These are phyloP conservation scores for Pollimyrus isidori DNA, from an alignment of 2,113 vertebrate genomes.

Conservation along the genomic window DNA sequence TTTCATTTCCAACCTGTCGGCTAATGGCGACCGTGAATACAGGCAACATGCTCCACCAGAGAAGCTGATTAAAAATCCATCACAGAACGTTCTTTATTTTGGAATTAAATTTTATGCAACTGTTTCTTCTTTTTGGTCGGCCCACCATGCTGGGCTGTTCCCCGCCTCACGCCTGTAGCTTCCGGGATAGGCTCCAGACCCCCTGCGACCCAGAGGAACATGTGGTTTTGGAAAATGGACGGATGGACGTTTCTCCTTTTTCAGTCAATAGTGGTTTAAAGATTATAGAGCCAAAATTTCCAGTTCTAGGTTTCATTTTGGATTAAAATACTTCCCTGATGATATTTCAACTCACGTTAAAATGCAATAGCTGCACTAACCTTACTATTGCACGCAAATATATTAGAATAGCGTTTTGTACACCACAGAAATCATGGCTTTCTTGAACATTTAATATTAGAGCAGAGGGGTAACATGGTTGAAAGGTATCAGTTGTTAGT, in stretches of 20 bases:
- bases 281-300: constrained; percentile 27
- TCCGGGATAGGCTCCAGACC: too few species aligned
- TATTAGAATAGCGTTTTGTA: background rate
- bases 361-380: background rate
- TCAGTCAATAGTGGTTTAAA: constrained; percentile 35
- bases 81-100: constrained; percentile 31
- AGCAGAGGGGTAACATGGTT: background rate
- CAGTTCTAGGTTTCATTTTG: constrained; percentile 28
- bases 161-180: too few species aligned
- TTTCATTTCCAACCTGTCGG: constrained; percentile 28
- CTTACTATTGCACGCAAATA: too few species aligned
- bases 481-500: background rate
- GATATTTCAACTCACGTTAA: constrained; percentile 33
- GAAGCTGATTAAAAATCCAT: constrained; percentile 34
- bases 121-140: constrained; percentile 6
- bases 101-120: constrained; percentile 39
- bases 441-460: background rate
- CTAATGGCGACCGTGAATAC: constrained; percentile 22
- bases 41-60: constrained; percentile 29
- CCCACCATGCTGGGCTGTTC: too few species aligned
- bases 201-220: too few species aligned
- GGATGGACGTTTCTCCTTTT: constrained; percentile 5
- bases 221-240: too few species aligned
- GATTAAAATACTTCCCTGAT: constrained; percentile 23
- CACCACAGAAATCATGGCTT: background rate